Conservation (phyloP, 2,888 invertebrate genomes). For the Drosophila paranaensis region DNA sequence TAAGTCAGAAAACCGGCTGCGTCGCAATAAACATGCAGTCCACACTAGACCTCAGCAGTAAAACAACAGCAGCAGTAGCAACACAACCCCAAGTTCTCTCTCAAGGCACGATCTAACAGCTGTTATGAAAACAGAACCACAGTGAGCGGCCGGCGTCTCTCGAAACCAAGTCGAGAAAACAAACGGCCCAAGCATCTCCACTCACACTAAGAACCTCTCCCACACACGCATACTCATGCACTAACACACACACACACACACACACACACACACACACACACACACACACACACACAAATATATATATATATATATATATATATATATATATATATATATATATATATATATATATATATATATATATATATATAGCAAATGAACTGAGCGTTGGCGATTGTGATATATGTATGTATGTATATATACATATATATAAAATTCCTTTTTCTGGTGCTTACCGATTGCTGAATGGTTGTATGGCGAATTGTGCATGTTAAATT, state of each 20-base stretch:
- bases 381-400: neutral
- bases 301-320: no score
- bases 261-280: no score
- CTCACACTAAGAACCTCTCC: conserved; percentile 36
- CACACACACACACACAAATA: no score
- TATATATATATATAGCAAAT: conserved; percentile 18
- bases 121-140: conserved; percentile 48
- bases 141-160: conserved; percentile 46
- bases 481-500: conserved; percentile 41
- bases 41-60: conserved; percentile 32
- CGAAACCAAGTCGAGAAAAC: conserved; percentile 27
- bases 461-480: conserved; percentile 58
- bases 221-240: neutral
- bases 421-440: conserved; percentile 37
- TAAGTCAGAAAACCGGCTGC: conserved; percentile 59
- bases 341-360: no score
- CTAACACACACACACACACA: no score
- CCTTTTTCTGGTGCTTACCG: conserved; percentile 33
- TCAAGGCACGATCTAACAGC: conserved; percentile 62
- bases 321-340: no score
- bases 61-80: conserved; percentile 24
- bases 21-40: conserved; percentile 44
- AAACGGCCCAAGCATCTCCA: conserved; percentile 34
- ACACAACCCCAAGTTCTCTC: conserved; percentile 30
- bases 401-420: neutral